These are phyloP conservation scores for Metallyticus violacea DNA, from an alignment of 2,888 invertebrate species.

Conservation along the genomic window DNA sequence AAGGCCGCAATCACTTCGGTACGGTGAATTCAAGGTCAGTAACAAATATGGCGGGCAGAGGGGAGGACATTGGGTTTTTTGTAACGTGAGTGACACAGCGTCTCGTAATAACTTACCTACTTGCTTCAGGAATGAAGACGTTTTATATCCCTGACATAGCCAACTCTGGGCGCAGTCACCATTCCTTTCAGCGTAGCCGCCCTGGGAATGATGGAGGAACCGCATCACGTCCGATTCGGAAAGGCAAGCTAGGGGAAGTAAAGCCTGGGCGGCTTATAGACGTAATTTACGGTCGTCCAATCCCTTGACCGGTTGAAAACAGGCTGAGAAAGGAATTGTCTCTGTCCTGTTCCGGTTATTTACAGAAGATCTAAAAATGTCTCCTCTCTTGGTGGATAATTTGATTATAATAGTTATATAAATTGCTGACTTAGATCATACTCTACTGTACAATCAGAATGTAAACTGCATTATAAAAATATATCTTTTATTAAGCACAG, in stretches of 20 bases:
- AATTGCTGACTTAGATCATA: not conserved
- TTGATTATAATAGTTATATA: not conserved
- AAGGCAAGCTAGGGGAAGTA: not conserved
- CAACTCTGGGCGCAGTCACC: not conserved
- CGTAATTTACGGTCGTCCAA: not conserved
- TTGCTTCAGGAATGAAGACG: not conserved
- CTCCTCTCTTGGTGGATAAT: not conserved
- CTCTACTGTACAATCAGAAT: not conserved
- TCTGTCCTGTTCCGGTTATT: not conserved
- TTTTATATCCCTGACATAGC: not conserved
- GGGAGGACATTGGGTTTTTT: not conserved
- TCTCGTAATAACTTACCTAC: not conserved
- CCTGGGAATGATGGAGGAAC: not conserved
- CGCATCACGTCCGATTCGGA: not conserved
- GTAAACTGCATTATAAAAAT: too few species aligned
- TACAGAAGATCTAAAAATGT: not conserved
- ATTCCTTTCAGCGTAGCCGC: not conserved
- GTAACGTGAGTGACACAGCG: not conserved
- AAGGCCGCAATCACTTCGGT: not conserved
- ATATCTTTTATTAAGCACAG: too few species aligned
- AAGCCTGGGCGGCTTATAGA: not conserved
- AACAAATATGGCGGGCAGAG: not conserved
- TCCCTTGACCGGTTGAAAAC: not conserved
- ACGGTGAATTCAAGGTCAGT: not conserved
- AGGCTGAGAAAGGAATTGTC: not conserved